A percentile compares a stretch with the other conserved stretches of the same genome.
Conservation (phyloP, 2,888 invertebrate genomes). For the Rapana venosa region DNA sequence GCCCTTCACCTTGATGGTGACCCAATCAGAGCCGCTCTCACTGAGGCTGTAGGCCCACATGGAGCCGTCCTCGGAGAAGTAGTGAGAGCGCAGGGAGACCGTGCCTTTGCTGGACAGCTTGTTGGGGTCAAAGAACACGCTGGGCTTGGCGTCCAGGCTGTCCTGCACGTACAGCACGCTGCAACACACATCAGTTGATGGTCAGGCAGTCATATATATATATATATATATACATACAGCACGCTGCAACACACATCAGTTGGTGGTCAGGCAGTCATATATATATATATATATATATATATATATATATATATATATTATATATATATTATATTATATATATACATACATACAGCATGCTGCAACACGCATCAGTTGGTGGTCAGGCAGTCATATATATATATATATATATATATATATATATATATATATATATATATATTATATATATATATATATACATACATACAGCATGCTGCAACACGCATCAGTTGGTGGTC, state of each 20-base stretch:
- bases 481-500: no score
- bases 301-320: not conserved
- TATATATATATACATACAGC: no score
- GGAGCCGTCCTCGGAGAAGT: slow-evolving; percentile 89
- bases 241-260: no score
- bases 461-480: no score
- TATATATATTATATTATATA: not conserved
- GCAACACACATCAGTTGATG: slow-evolving; percentile 52
- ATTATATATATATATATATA: no score
- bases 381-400: not conserved
- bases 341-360: not conserved
- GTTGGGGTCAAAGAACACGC: slow-evolving; percentile 97
- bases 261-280: no score
- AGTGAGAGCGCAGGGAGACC: slow-evolving; percentile 68
- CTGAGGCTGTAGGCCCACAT: slow-evolving; percentile 95
- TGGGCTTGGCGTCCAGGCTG: slow-evolving; percentile 84
- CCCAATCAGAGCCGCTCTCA: slow-evolving; percentile 97
- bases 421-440: no score
- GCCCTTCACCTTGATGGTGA: slow-evolving; percentile 84
- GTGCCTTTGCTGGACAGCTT: slow-evolving; percentile 88
- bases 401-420: not conserved
- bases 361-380: not conserved
- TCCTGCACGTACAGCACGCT: slow-evolving; percentile 95
- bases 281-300: not conserved
- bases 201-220: no score